Conservation (phyloP, 2,888 invertebrate genomes). For the Petrophora chlorosata region DNA sequence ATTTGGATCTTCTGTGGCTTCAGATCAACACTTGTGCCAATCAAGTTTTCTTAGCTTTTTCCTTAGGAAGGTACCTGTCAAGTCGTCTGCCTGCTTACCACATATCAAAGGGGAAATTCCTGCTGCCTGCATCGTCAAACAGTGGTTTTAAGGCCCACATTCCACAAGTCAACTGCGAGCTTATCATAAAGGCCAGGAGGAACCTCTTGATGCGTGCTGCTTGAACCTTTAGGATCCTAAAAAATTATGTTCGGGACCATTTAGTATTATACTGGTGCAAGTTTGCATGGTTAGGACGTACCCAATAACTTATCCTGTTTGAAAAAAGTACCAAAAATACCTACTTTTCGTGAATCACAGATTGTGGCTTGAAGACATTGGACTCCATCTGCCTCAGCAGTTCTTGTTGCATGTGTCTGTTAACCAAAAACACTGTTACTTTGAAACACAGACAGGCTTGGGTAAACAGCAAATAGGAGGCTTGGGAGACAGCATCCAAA, state of each 20-base stretch:
- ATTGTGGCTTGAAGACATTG: constrained; percentile 59
- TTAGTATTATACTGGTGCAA: no score
- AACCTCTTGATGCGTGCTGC: constrained; percentile 64
- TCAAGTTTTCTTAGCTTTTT: no score
- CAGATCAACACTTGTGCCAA: no score
- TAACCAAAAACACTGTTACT: constrained; percentile 64
- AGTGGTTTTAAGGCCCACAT: constrained; percentile 70
- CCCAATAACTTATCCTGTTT: no score
- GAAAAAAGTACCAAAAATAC: no score
- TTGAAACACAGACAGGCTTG: constrained; percentile 75
- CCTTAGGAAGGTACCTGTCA: no score
- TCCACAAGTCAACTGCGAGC: constrained; percentile 65
- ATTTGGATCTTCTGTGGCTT: no score
- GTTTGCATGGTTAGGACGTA: no score
- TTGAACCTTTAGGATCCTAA: constrained; percentile 59
- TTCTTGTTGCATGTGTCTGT: constrained; percentile 51
- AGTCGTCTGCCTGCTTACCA: constrained; percentile 55
- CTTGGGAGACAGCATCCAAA: constrained; percentile 68
- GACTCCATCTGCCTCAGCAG: constrained; percentile 60
- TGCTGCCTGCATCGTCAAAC: constrained; percentile 64
- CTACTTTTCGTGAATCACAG: constrained; percentile 57
- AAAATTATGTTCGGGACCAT: no score
- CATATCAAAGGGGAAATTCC: constrained; percentile 75
- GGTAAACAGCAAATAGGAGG: constrained; percentile 68
- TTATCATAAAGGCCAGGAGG: constrained; percentile 65